Base-by-base conservation (phyloP, 2,797 vertebrate genomes). In the Peromyscus melanophrys region DNA sequence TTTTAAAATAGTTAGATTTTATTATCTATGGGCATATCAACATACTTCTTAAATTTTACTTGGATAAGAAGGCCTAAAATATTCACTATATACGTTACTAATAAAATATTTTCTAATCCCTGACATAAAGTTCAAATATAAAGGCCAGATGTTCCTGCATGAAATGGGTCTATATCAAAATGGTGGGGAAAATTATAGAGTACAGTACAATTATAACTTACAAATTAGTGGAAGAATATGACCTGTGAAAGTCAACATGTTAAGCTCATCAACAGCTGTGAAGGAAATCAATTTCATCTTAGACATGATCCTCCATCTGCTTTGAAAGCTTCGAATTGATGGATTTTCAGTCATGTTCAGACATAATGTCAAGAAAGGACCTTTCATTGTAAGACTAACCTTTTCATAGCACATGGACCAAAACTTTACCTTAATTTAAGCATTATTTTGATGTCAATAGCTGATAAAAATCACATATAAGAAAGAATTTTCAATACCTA, bases 291-390 rank as follows among this genome's bases (percentile, higher is more conserved):
- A 8, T 75, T 37, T 4, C 89, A 6, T 84, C 12, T 57, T 87
- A 91, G 43, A 82, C 89, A 43, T 52, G 43, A n/a, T 57, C 82
- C 19, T 9, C 11, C 34, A 84, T 23, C 13, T 78, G 71, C 40
- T 37, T 46, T 96, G 80, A 96, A 95, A 81, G 3, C 17, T 93
- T 91, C 52, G 3, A 77, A 59, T 77, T 77, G 84, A 95, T 86
- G 23, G 82, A 27, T 1, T 57, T 91, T 87, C 6, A 1, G 31
- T 14, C 34, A 73, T 59, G 10, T 94, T 81, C 12, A 61, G 31
- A 1, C 25, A 52, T 49, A 85, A 86, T 52, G n/a, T 90, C 57
- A 93, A 89, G 43, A 85, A 75, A 16, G 4, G 31, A 86, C 12
- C 31, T 73, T 91, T 85, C 7, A 52, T 85, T 85, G 25, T 37